Evolutionary conservation across 2,888 invertebrate genomes (phyloP).

Genomic region (Tipula lateralis): DNA sequence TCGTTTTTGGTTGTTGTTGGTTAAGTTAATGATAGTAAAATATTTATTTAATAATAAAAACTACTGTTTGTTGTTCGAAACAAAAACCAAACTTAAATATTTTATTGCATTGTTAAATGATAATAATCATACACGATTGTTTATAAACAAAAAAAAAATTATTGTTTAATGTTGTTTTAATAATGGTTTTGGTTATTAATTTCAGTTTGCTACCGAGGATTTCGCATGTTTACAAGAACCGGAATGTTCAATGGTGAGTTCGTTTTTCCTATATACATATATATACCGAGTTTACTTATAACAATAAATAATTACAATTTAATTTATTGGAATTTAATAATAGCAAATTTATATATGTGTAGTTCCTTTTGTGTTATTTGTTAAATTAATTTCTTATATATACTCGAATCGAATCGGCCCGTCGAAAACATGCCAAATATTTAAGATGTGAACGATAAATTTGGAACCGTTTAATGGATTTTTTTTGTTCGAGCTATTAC

Average conservation of each 20-base stretch:
- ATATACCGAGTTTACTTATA: not conserved
- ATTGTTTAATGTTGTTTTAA: constrained; percentile 24
- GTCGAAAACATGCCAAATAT: not conserved
- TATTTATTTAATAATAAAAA: constrained; percentile 7
- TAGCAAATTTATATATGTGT: not conserved
- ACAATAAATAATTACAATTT: constrained; percentile 24
- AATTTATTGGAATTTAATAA: constrained; percentile 11
- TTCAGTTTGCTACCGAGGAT: constrained; percentile 25
- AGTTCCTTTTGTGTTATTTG: not conserved
- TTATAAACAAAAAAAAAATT: not conserved
- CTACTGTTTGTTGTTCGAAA: not conserved
- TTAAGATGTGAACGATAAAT: constrained; percentile 3
- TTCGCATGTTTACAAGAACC: constrained; percentile 20
- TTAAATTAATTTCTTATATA: not conserved
- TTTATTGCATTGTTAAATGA: constrained; percentile 24
- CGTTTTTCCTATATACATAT: not conserved
- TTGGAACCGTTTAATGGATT: not conserved
- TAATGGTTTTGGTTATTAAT: constrained; percentile 2
- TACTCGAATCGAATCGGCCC: not conserved
- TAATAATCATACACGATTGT: constrained; percentile 11
- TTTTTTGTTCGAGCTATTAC: not conserved
- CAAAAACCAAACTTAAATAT: not conserved
- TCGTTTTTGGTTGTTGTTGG: not conserved
- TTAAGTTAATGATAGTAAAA: constrained; percentile 11
- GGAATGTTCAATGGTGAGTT: constrained; percentile 27